A percentile compares a stretch with the other conserved stretches of the same genome.
Conservation (phyloP, 2,113 vertebrate species). For the Burhinus bistriatus region DNA sequence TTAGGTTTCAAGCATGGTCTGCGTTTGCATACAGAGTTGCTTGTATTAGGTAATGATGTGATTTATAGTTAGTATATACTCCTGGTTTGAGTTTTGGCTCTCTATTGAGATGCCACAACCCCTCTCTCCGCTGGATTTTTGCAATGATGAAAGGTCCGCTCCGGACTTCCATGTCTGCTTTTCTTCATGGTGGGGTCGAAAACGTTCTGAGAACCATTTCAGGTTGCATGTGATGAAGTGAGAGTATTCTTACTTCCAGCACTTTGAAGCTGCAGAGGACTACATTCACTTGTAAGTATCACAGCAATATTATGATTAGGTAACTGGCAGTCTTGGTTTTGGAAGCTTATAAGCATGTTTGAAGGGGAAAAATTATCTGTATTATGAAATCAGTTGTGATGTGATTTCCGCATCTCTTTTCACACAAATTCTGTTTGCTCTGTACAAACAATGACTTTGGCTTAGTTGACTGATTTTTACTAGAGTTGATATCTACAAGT, state of each 20-base stretch:
- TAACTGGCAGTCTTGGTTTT: neutral
- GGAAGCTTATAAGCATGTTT: neutral
- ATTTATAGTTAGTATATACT: neutral
- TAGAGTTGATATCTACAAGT: neutral
- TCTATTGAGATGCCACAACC: neutral
- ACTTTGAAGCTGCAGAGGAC: neutral
- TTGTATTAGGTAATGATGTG: neutral
- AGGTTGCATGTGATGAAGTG: neutral
- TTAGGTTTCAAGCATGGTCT: neutral
- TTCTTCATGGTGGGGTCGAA: rapidly evolving
- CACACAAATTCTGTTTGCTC: neutral
- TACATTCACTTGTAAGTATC: neutral
- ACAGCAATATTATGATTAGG: neutral
- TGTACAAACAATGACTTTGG: neutral
- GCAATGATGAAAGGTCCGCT: neutral
- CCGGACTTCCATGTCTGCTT: neutral
- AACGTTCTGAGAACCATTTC: neutral
- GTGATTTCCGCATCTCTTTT: neutral
- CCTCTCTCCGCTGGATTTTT: neutral
- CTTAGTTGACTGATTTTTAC: neutral
- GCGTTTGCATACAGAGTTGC: neutral
- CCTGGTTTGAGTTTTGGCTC: neutral
- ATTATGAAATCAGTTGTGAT: neutral
- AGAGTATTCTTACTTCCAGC: neutral
- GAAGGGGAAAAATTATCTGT: neutral